Conservation (phyloP, 2,797 vertebrate genomes). For the Pangasius mekongensis region DNA sequence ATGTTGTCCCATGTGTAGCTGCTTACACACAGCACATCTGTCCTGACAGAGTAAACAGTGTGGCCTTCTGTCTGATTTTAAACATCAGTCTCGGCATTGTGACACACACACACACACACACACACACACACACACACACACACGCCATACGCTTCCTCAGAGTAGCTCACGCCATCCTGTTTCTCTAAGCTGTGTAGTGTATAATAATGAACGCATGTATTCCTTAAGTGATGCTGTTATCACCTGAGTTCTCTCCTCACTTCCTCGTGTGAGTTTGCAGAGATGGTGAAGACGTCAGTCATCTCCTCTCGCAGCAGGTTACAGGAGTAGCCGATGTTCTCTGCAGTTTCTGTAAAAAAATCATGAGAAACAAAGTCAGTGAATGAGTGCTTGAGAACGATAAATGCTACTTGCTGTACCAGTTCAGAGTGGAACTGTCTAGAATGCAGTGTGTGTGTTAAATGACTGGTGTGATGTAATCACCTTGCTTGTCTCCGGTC, state of each 20-base stretch:
- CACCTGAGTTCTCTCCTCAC: constrained; percentile 85
- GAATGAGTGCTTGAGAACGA: neutral
- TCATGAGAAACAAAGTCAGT: neutral
- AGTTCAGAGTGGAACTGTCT: neutral
- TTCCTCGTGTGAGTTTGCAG: constrained; percentile 74
- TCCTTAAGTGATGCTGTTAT: neutral
- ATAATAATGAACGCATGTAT: neutral
- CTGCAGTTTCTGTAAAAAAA: constrained; percentile 85
- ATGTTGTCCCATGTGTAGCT: neutral
- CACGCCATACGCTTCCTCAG: neutral
- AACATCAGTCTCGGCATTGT: neutral
- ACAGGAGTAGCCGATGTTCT: constrained; percentile 94
- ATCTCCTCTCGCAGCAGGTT: constrained; percentile 90
- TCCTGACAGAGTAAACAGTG: neutral
- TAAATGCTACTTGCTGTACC: neutral
- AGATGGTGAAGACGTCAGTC: constrained; percentile 84
- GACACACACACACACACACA: too few relatives aligned
- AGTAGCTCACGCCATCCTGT: too few relatives aligned
- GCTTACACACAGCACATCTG: neutral
- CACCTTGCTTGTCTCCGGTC: constrained; percentile 97
- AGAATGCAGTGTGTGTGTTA: neutral
- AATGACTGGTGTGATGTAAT: neutral
- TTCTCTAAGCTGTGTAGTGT: neutral
- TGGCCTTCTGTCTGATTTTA: neutral
- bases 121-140: too few relatives aligned